Base-by-base conservation (phyloP, 2,797 vertebrate species). In the Halcyon leucocephala region DNA sequence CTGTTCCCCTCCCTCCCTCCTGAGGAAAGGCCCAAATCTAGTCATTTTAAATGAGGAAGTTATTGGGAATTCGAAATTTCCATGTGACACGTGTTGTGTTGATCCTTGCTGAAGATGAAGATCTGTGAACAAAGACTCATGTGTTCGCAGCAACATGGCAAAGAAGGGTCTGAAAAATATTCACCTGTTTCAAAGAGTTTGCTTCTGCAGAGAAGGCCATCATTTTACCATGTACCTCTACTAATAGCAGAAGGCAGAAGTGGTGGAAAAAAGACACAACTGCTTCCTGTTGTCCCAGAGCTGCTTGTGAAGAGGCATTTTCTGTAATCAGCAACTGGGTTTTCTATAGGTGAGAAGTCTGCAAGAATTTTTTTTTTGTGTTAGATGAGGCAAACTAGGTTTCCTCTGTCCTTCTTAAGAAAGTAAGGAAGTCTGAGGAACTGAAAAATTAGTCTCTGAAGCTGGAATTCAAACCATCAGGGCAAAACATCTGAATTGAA, bases 401-500 rank as follows among this genome's bases (percentile, higher is more conserved):
- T 89, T 87, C 64, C 42, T 87, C 64, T 73, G 55, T 70, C 71
- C 29, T 86, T 92, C 57, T 76, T 70, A 62, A 88, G 66, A 86
- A 90, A 37, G 62, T 71, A 67, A 66, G 62, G 57, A 84, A 86
- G 22, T 73, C 64, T 72, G 58, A 94, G 58, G 35, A 85, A 69
- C 15, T 69, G 48, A 49, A 89, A 91, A 91, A 79, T 61, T 51
- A 62, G 28, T 7, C 18, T 93, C 82, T 94, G 64, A 91, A 60
- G 66, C 49, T 91, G 73, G 58, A 79, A 89, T 86, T 84, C 7
- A 4, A 93, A 70, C 66, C 70, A 92, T 39, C 66, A 93, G 80
- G 82, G 71, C 77, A 89, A 88, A 96, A 79, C 29, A 79, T 86
- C 60, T 96, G 86, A 95, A 73, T 95, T 91, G 91, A 96, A 93